phyloP scores from a whole-genome alignment of 92 coral and sea anemone genomes.

The Palythoa caribaeorum region DNA sequence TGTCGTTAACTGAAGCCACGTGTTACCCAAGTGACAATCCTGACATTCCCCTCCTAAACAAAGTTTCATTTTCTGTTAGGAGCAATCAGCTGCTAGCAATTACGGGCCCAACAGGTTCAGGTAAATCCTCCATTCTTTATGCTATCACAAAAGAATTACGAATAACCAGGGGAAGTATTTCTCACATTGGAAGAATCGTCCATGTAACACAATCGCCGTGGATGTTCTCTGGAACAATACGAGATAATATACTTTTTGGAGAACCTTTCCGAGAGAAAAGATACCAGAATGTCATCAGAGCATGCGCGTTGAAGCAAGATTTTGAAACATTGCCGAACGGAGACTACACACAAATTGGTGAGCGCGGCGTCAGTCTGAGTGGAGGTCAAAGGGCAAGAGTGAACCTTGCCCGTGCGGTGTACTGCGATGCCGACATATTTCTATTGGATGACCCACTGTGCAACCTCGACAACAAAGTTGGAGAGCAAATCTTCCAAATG shows the following conservation, averaged over 20 bases:
- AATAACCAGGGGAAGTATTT: not conserved
- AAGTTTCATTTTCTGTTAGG: slow-evolving; percentile 40
- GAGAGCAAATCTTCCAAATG: slow-evolving; percentile 15
- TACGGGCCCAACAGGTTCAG: slow-evolving; percentile 43
- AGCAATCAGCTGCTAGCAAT: slow-evolving; percentile 37
- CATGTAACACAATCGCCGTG: slow-evolving; percentile 24
- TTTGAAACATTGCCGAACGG: slow-evolving; percentile 6
- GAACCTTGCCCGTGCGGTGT: slow-evolving; percentile 28
- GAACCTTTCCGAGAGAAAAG: slow-evolving; percentile 9
- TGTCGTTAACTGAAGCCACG: slow-evolving; percentile 36
- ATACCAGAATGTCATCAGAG: slow-evolving; percentile 13
- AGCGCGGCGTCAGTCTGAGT: slow-evolving; percentile 28
- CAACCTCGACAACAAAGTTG: slow-evolving; percentile 21
- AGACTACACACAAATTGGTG: slow-evolving; percentile 9
- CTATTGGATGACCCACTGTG: slow-evolving; percentile 26
- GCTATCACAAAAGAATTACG: slow-evolving; percentile 5
- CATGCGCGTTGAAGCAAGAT: slow-evolving; percentile 29
- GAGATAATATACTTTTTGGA: slow-evolving; percentile 33
- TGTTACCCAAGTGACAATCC: slow-evolving; percentile 33
- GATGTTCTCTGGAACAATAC: slow-evolving; percentile 36
- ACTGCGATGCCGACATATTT: slow-evolving; percentile 16
- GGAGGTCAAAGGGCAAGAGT: slow-evolving; percentile 39
- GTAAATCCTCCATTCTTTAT: slow-evolving; percentile 25
- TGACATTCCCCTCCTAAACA: slow-evolving; percentile 22
- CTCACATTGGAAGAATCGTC: slow-evolving; percentile 3